phyloP scores from a whole-genome alignment of 2,888 invertebrate genomes.

The Watsonalla binaria region DNA sequence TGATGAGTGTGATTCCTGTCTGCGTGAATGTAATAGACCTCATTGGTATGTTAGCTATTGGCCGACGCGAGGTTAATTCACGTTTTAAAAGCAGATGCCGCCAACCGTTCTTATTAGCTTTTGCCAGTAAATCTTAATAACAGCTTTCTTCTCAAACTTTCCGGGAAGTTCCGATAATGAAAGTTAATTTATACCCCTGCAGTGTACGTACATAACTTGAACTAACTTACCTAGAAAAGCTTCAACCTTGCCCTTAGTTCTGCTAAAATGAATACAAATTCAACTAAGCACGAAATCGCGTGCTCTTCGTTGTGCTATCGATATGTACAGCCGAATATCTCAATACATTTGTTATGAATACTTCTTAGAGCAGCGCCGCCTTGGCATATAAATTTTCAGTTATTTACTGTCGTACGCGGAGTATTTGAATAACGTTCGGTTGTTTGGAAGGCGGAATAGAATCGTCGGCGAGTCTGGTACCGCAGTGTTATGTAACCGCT shows the following conservation, averaged over 20 bases:
- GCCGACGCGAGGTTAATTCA: too few relatives aligned
- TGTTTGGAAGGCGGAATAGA: slow-evolving; percentile 39
- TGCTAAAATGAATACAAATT: neutral
- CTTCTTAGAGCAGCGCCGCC: neutral
- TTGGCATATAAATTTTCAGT: neutral
- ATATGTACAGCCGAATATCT: neutral
- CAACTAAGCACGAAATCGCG: neutral
- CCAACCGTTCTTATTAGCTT: too few relatives aligned
- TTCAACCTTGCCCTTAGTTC: too few relatives aligned
- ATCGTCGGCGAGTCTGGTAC: slow-evolving; percentile 49
- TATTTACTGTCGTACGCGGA: slow-evolving; percentile 2
- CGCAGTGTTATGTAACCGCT: slow-evolving; percentile 74
- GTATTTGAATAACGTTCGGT: slow-evolving; percentile 26
- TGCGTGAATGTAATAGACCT: too few relatives aligned
- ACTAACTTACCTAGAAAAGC: neutral
- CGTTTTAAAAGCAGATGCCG: too few relatives aligned
- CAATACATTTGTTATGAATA: neutral
- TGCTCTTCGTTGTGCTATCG: neutral
- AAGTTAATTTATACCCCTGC: neutral
- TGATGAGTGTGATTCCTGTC: too few relatives aligned
- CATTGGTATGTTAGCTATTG: too few relatives aligned
- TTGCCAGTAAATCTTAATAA: too few relatives aligned
- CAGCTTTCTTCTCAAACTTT: neutral
- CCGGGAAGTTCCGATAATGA: neutral
- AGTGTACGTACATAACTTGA: neutral